A percentile compares a stretch with the other conserved stretches of the same genome.
Conservation (phyloP, 2,797 vertebrate species). For the Syndactyla subalaris region DNA sequence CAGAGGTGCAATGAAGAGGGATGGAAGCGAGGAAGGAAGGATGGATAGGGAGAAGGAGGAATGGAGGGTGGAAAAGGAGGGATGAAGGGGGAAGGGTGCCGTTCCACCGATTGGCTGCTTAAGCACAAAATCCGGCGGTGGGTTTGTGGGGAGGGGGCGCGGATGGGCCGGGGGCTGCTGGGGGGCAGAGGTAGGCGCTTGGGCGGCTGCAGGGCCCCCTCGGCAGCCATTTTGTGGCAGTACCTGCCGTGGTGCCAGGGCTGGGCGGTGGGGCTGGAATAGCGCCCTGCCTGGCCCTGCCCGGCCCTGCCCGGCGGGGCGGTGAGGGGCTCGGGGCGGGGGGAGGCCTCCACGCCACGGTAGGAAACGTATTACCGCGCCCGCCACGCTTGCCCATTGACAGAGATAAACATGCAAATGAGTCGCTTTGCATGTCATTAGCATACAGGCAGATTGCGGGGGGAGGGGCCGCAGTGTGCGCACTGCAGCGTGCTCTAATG, state of each 20-base stretch:
- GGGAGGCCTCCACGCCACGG: not conserved
- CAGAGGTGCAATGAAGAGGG: not conserved
- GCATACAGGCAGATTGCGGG: not conserved
- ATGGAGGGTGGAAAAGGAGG: not conserved
- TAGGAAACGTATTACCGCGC: slow-evolving; percentile 46
- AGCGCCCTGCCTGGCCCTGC: not conserved
- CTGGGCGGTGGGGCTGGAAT: not conserved
- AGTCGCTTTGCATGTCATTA: slow-evolving; percentile 34
- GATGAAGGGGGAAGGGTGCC: not conserved
- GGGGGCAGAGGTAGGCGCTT: not conserved
- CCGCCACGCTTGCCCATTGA: slow-evolving; percentile 55
- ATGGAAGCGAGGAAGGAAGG: not conserved
- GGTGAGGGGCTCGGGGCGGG: not conserved
- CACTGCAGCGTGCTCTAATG: not conserved
- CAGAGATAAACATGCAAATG: slow-evolving; percentile 54
- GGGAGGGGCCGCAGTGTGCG: not conserved
- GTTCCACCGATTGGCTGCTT: not conserved
- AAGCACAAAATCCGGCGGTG: slow-evolving; percentile 23
- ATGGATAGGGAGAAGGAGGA: not conserved
- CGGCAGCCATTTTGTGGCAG: slow-evolving; percentile 52
- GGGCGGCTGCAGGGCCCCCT: not conserved
- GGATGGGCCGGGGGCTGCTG: not conserved
- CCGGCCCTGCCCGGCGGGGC: not conserved
- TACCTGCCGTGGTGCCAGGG: slow-evolving; percentile 17
- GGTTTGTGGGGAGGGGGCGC: not conserved